phyloP scores from a whole-genome alignment of 2,113 vertebrate genomes.

The Pelecanus crispus region DNA sequence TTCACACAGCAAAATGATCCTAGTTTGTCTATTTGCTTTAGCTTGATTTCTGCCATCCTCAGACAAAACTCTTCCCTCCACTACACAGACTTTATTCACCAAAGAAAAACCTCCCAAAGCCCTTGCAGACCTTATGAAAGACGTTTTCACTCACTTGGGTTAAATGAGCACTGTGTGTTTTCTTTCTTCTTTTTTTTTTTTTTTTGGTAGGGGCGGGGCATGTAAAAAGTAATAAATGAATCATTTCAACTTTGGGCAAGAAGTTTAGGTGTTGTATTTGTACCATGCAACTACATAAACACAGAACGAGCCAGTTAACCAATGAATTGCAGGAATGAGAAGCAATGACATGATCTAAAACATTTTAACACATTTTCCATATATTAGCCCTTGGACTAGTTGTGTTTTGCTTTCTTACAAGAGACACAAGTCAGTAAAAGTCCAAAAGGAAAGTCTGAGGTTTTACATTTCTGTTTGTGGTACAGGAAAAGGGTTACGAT shows the following conservation, averaged over 20 bases:
- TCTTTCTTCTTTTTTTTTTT: neutral
- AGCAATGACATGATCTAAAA: slow-evolving; percentile 15
- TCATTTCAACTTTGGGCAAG: slow-evolving; percentile 61
- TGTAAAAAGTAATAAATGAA: slow-evolving; percentile 71
- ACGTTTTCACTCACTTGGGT: slow-evolving; percentile 69
- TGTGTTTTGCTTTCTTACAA: slow-evolving; percentile 47
- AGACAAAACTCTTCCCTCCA: slow-evolving; percentile 3
- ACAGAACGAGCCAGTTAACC: slow-evolving; percentile 54
- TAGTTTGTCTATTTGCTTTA: neutral
- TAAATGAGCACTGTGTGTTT: slow-evolving; percentile 66
- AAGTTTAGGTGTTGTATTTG: slow-evolving; percentile 71
- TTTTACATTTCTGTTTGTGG: slow-evolving; percentile 74
- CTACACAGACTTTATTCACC: slow-evolving; percentile 72
- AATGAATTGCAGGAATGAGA: slow-evolving; percentile 6
- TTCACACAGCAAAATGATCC: neutral
- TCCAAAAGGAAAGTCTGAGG: slow-evolving; percentile 71
- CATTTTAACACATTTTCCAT: slow-evolving; percentile 57
- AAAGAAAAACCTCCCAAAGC: neutral
- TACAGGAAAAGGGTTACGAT: slow-evolving; percentile 70
- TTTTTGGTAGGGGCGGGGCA: neutral
- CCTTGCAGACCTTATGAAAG: slow-evolving; percentile 71
- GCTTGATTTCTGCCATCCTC: neutral
- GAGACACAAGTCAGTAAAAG: slow-evolving; percentile 46
- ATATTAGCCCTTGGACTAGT: slow-evolving; percentile 6
- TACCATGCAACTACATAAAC: slow-evolving; percentile 69